These are phyloP conservation scores for Valencia hispanica DNA, from an alignment of 2,797 vertebrate species.

Conservation along the genomic window DNA sequence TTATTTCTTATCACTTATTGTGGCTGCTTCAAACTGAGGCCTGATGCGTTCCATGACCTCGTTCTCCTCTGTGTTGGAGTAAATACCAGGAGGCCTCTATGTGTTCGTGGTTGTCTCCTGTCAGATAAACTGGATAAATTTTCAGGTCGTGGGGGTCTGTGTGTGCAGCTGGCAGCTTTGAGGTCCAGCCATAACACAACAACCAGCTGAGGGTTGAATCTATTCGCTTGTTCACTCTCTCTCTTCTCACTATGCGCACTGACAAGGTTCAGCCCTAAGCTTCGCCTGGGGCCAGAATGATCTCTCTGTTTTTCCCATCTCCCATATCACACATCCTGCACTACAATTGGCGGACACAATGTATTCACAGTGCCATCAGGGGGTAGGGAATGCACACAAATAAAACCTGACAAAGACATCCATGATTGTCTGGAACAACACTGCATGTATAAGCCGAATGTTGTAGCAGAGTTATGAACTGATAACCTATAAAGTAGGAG, in stretches of 20 bases:
- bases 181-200: slow-evolving; percentile 63
- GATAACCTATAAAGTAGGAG: slow-evolving; percentile 23
- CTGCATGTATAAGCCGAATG: slow-evolving; percentile 20
- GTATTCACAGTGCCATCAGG: slow-evolving; percentile 78
- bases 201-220: slow-evolving; percentile 49
- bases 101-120: slow-evolving; percentile 44
- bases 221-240: slow-evolving; percentile 29
- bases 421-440: slow-evolving; percentile 45
- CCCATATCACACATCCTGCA: slow-evolving; percentile 79
- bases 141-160: slow-evolving; percentile 55
- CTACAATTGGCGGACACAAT: slow-evolving; percentile 80
- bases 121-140: slow-evolving; percentile 54
- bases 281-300: slow-evolving; percentile 75
- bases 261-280: slow-evolving; percentile 77
- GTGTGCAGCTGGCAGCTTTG: slow-evolving; percentile 64
- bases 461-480: slow-evolving; percentile 11
- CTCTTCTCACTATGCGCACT: slow-evolving; percentile 55
- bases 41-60: slow-evolving; percentile 13
- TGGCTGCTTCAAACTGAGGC: slow-evolving; percentile 39
- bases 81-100: slow-evolving; percentile 32
- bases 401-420: slow-evolving; percentile 65
- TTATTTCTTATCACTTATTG: slow-evolving; percentile 49
- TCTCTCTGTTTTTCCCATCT: slow-evolving; percentile 82
- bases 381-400: slow-evolving; percentile 76
- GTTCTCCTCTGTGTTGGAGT: slow-evolving; percentile 15